phyloP scores from a whole-genome alignment of 2,888 invertebrate species.

The Dasysyrphus albostriatus region DNA sequence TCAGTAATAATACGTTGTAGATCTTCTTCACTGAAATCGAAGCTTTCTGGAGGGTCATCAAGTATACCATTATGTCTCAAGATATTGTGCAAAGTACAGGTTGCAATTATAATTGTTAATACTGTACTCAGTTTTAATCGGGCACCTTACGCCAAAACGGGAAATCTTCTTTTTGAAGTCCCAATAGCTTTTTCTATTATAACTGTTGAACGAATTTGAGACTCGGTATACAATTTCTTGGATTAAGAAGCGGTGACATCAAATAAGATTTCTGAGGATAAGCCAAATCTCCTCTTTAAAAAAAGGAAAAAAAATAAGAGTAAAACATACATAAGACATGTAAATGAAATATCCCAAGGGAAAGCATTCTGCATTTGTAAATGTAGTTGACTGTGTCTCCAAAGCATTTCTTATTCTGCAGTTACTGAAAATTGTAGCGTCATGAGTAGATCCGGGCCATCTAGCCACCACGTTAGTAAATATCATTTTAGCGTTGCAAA shows the following conservation, averaged over 20 bases:
- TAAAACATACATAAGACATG: too few relatives aligned
- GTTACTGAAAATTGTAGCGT: not conserved
- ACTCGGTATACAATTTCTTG: conserved; percentile 4
- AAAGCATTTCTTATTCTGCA: conserved; percentile 1
- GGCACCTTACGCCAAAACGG: not conserved
- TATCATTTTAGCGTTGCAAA: conserved; percentile 3
- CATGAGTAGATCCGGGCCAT: conserved; percentile 9
- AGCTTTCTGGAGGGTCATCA: conserved; percentile 5
- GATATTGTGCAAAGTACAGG: not conserved
- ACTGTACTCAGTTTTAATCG: not conserved
- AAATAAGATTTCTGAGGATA: not conserved
- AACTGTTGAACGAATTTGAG: not conserved
- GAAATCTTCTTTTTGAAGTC: conserved; percentile 1
- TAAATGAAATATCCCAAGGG: not conserved
- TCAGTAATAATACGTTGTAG: conserved; percentile 15
- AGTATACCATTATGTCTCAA: not conserved
- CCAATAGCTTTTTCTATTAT: not conserved
- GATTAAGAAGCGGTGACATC: not conserved
- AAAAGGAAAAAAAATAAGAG: not conserved
- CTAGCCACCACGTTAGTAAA: not conserved
- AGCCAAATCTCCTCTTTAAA: not conserved
- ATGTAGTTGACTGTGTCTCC: not conserved
- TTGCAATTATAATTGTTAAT: not conserved
- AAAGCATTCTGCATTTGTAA: not conserved
- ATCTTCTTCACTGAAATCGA: conserved; percentile 14